A percentile compares a stretch with the other conserved stretches of the same genome.
Conservation (phyloP, 2,113 vertebrate species). For the Myanophis thanlyinensis region DNA sequence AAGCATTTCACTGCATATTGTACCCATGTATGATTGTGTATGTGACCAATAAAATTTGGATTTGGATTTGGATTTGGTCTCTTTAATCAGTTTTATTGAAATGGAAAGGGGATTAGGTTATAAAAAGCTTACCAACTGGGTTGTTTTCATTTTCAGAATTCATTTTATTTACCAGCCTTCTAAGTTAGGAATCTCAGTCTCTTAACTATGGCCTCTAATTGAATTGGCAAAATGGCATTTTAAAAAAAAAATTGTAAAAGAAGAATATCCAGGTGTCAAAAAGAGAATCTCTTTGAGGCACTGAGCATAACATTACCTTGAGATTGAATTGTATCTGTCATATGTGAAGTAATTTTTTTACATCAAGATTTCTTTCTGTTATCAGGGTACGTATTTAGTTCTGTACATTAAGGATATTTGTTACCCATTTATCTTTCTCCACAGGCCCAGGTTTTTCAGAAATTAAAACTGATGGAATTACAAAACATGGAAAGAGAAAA, state of each 20-base stretch:
- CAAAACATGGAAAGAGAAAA: slow-evolving; percentile 2
- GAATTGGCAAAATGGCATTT: background rate
- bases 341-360: background rate
- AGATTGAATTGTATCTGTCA: background rate
- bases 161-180: background rate
- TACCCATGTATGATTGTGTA: no score
- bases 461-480: slow-evolving; percentile 20
- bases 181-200: background rate
- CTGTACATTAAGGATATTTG: background rate
- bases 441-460: slow-evolving; percentile 25
- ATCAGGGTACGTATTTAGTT: background rate
- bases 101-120: background rate
- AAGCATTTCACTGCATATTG: no score
- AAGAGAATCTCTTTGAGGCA: background rate
- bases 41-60: no score
- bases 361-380: background rate
- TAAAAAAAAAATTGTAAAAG: background rate
- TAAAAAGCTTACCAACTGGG: background rate
- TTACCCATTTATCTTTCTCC: slow-evolving; percentile 8
- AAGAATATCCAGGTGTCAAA: background rate
- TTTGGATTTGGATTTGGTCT: no score
- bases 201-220: background rate
- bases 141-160: background rate
- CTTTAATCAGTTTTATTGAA: background rate
- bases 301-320: background rate